These are phyloP conservation scores for Neuroscelio doddi DNA, from an alignment of 2,888 invertebrate genomes.

Conservation along the genomic window DNA sequence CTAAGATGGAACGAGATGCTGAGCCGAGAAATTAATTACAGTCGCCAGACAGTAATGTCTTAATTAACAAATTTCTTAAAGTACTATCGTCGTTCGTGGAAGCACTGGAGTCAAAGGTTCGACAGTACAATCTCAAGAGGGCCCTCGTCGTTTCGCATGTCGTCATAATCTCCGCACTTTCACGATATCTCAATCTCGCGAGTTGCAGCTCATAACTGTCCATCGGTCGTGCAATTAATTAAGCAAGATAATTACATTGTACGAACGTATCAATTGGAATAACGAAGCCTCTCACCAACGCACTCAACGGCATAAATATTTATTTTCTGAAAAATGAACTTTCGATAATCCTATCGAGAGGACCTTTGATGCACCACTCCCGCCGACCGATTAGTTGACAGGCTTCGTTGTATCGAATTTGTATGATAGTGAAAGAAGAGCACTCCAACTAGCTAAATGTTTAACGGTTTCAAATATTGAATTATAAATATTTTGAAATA, in stretches of 20 bases:
- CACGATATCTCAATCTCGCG: conserved; percentile 27
- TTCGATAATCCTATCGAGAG: conserved; percentile 35
- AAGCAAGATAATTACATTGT: conserved; percentile 42
- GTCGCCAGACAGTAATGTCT: conserved; percentile 31
- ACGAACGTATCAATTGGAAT: conserved; percentile 37
- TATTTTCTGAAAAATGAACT: conserved; percentile 42
- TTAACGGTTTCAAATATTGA: no score
- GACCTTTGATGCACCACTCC: conserved; percentile 23
- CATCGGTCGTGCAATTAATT: conserved; percentile 38
- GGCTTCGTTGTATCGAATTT: not conserved
- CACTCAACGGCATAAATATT: conserved; percentile 40
- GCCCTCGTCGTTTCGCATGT: conserved; percentile 33
- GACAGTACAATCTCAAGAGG: conserved; percentile 27
- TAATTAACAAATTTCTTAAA: conserved; percentile 37
- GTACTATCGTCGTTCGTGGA: conserved; percentile 18
- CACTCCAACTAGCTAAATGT: no score
- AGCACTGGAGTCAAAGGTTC: conserved; percentile 28
- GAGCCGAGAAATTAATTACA: conserved; percentile 35
- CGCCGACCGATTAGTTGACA: conserved; percentile 16
- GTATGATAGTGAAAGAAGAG: no score
- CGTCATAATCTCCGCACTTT: conserved; percentile 19
- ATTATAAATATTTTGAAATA: no score
- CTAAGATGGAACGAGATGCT: conserved; percentile 1
- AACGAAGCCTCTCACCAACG: conserved; percentile 19
- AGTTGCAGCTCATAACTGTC: conserved; percentile 23